phyloP scores from a whole-genome alignment of 2,113 vertebrate species.

The Phrynosoma platyrhinos region DNA sequence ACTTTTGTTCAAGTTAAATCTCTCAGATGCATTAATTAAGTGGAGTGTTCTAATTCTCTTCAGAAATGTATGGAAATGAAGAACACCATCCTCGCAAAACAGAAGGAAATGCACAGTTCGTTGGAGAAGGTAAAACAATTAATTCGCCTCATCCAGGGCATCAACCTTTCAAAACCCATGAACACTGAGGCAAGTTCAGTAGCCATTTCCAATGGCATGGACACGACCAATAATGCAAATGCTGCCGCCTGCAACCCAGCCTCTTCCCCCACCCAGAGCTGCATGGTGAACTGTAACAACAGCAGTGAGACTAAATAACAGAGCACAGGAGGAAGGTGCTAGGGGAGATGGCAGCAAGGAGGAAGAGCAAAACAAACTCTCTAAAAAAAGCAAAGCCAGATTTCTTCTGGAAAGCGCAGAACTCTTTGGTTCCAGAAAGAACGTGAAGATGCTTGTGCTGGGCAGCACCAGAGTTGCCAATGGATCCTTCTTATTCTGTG shows the following conservation, averaged over 20 bases:
- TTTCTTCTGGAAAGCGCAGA: slow-evolving; percentile 85
- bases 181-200: slow-evolving; percentile 84
- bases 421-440: slow-evolving; percentile 85
- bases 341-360: slow-evolving; percentile 71
- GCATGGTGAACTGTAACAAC: slow-evolving; percentile 85
- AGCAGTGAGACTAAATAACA: slow-evolving; percentile 92
- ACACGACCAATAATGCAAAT: slow-evolving; percentile 81
- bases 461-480: slow-evolving; percentile 97
- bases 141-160: slow-evolving; percentile 96
- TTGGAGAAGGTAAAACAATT: slow-evolving; percentile 97
- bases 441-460: slow-evolving; percentile 88
- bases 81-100: slow-evolving; percentile 93
- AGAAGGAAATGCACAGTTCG: slow-evolving; percentile 98
- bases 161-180: slow-evolving; percentile 90
- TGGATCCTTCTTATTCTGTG: slow-evolving; percentile 91
- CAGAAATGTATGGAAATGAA: slow-evolving; percentile 99
- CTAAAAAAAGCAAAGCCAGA: slow-evolving; percentile 79
- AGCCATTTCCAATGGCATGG: slow-evolving; percentile 82
- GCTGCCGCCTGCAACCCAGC: slow-evolving; percentile 78
- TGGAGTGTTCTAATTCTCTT: slow-evolving; percentile 59
- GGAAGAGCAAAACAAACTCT: slow-evolving; percentile 79
- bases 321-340: slow-evolving; percentile 72
- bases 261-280: slow-evolving; percentile 80
- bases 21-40: not conserved
- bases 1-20: not conserved